A percentile compares a stretch with the other conserved stretches of the same genome.
These are phyloP conservation scores for Tricholauxania praeusta DNA, from an alignment of 2,888 invertebrate genomes.

Conservation along the genomic window DNA sequence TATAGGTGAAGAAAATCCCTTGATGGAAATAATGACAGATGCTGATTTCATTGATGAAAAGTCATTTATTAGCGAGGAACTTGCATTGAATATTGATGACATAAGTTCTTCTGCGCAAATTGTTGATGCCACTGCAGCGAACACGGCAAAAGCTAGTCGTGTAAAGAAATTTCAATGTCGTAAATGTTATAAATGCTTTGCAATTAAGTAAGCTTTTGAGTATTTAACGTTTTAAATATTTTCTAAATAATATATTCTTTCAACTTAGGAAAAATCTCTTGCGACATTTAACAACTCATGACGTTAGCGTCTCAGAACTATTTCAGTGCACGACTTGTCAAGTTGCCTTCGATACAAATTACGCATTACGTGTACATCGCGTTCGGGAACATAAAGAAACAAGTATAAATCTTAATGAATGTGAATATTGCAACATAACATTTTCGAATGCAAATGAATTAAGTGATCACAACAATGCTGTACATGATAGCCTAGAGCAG, in stretches of 20 bases:
- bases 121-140: conserved; percentile 47
- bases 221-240: background rate
- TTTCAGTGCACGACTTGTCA: conserved; percentile 37
- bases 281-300: conserved; percentile 49
- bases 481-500: conserved; percentile 35
- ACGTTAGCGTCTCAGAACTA: conserved; percentile 22
- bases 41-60: conserved; percentile 30
- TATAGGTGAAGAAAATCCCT: background rate
- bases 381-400: conserved; percentile 36
- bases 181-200: conserved; percentile 60
- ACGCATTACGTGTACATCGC: conserved; percentile 34
- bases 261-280: conserved; percentile 46
- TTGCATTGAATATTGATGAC: conserved; percentile 30
- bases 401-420: conserved; percentile 38
- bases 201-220: conserved; percentile 55
- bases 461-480: conserved; percentile 39
- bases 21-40: conserved; percentile 30
- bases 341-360: conserved; percentile 35
- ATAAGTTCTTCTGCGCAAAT: conserved; percentile 43
- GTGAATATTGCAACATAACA: conserved; percentile 41
- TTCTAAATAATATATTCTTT: conserved; percentile 6
- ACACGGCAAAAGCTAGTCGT: conserved; percentile 47
- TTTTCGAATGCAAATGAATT: conserved; percentile 37
- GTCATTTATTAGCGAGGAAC: conserved; percentile 26
- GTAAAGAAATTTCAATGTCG: conserved; percentile 59